Conservation (phyloP, 2,113 vertebrate species). For the Protobothrops mucrosquamatus region DNA sequence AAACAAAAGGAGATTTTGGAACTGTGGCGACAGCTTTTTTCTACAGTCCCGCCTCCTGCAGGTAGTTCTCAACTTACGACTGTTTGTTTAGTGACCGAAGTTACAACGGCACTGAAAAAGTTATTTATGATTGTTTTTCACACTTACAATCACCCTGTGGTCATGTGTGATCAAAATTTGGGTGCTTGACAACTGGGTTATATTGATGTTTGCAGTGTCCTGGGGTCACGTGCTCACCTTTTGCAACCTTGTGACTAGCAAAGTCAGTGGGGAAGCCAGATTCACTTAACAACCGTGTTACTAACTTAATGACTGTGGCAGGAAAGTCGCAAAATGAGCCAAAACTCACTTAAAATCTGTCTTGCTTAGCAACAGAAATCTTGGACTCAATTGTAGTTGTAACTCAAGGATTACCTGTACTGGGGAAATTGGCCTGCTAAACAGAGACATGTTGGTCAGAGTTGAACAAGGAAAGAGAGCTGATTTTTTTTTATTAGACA, state of each 20-base stretch:
- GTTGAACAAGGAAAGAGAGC: not conserved
- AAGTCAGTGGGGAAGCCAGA: not conserved
- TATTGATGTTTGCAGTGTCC: not conserved
- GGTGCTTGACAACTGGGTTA: not conserved
- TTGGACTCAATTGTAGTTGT: not conserved
- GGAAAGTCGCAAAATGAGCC: not conserved
- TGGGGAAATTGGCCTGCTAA: not conserved
- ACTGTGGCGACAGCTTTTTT: not conserved
- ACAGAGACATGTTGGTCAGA: not conserved
- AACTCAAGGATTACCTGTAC: not conserved
- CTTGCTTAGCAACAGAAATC: not conserved
- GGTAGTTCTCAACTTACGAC: not conserved
- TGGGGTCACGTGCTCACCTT: not conserved
- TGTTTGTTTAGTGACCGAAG: not conserved
- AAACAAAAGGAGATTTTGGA: not conserved
- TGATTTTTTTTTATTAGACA: not conserved
- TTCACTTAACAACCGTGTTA: not conserved
- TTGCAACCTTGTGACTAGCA: not conserved
- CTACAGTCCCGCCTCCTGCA: not conserved
- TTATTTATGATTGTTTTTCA: not conserved
- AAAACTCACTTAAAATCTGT: not conserved
- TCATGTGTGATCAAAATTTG: too few relatives aligned
- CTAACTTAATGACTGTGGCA: not conserved
- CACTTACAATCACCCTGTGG: not conserved
- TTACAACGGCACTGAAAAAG: not conserved